These are phyloP conservation scores for Drosophila siamana DNA, from an alignment of 2,888 invertebrate genomes.

Conservation along the genomic window DNA sequence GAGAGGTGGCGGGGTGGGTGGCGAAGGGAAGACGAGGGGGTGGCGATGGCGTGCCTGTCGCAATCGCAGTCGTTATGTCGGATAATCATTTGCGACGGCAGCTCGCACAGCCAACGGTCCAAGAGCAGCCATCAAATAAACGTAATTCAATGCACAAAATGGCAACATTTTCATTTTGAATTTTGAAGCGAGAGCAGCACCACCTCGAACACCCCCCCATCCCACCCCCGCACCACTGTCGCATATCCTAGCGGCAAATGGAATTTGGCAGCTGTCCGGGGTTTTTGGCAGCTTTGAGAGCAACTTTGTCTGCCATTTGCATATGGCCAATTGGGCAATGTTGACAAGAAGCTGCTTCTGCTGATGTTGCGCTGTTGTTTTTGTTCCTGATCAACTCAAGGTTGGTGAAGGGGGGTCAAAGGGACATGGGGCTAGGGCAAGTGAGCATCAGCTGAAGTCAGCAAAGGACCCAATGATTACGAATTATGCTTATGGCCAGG, in stretches of 20 bases:
- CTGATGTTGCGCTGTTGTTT: constrained; percentile 5
- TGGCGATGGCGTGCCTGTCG: constrained; percentile 20
- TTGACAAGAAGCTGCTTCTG: constrained; percentile 52
- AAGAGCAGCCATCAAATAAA: constrained; percentile 69
- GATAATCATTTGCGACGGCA: constrained; percentile 67
- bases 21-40: too few species aligned
- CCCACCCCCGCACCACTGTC: neutral
- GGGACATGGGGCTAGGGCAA: neutral
- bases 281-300: constrained; percentile 31
- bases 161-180: constrained; percentile 75
- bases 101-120: constrained; percentile 9
- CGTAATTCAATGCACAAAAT: constrained; percentile 79
- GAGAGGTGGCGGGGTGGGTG: neutral
- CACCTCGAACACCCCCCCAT: neutral
- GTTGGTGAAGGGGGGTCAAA: neutral
- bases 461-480: constrained; percentile 43
- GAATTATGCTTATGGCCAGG: constrained; percentile 54
- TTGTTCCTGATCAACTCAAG: neutral
- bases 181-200: constrained; percentile 24
- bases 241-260: constrained; percentile 22
- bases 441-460: constrained; percentile 22
- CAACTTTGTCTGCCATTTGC: constrained; percentile 58
- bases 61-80: constrained; percentile 65
- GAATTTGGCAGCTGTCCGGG: constrained; percentile 49
- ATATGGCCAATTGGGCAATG: constrained; percentile 77